These are phyloP conservation scores for Serinus canaria DNA, from an alignment of 2,113 vertebrate genomes.

Conservation along the genomic window DNA sequence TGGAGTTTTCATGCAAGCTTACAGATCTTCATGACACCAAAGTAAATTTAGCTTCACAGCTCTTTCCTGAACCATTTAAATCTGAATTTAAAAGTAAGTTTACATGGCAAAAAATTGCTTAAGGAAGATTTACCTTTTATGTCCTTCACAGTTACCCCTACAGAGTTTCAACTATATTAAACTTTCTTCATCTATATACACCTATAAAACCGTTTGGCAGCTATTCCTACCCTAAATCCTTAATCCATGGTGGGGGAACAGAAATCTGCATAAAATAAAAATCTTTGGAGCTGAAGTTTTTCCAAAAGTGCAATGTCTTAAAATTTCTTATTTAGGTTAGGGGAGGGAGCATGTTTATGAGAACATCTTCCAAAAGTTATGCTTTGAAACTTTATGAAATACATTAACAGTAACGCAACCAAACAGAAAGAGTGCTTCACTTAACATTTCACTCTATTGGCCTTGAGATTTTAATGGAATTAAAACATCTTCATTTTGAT, in stretches of 20 bases:
- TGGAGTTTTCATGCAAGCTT: slow-evolving; percentile 24
- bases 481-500: background rate
- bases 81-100: background rate
- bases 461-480: background rate
- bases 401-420: background rate
- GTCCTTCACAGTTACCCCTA: background rate
- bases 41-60: slow-evolving; percentile 13
- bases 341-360: background rate
- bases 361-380: background rate
- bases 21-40: background rate
- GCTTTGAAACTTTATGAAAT: background rate
- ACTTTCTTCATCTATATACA: background rate
- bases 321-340: background rate
- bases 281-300: background rate
- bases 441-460: background rate
- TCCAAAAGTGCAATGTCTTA: background rate
- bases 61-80: background rate
- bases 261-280: background rate
- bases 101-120: background rate
- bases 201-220: background rate
- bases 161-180: background rate
- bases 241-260: background rate
- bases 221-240: background rate
- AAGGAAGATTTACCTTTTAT: background rate
- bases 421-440: background rate